Percentiles rank a stretch among this genome's conserved stretches.
Conservation (phyloP, 2,888 invertebrate species). For the Parnassius apollo region DNA sequence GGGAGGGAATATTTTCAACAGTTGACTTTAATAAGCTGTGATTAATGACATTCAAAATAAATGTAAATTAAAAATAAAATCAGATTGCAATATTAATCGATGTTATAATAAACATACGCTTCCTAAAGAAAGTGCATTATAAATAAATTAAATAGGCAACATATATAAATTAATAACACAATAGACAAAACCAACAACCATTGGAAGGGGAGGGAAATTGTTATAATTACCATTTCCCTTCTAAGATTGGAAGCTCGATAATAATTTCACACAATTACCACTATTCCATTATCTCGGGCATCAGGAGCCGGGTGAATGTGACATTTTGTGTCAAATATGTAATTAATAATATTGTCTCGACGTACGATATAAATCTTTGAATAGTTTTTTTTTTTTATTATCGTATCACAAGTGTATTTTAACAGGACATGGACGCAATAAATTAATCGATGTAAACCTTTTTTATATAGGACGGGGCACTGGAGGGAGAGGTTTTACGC, state of each 20-base stretch:
- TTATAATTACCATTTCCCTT: conserved; percentile 60
- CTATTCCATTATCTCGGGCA: conserved; percentile 48
- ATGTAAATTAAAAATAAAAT: no score
- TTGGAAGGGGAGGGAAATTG: conserved; percentile 56
- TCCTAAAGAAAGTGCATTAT: background rate
- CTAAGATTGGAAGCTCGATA: conserved; percentile 45
- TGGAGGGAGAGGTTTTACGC: no score
- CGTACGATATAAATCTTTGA: conserved; percentile 31
- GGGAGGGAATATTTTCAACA: no score
- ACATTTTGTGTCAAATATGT: conserved; percentile 53
- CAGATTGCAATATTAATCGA: no score
- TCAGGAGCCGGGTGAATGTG: conserved; percentile 55
- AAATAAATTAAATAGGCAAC: conserved; percentile 5
- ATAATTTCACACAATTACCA: conserved; percentile 56
- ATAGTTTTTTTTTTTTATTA: no score
- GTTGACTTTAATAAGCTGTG: no score
- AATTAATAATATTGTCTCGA: conserved; percentile 54
- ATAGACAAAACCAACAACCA: conserved; percentile 16
- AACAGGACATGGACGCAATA: no score
- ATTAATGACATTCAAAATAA: no score
- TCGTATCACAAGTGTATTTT: no score
- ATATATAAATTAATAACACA: conserved; percentile 8
- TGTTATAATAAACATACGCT: no score
- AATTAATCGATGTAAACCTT: no score
- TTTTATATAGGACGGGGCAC: no score